Base-by-base conservation (phyloP, 2,797 vertebrate species). In the Sebastes kiyomatsui region DNA sequence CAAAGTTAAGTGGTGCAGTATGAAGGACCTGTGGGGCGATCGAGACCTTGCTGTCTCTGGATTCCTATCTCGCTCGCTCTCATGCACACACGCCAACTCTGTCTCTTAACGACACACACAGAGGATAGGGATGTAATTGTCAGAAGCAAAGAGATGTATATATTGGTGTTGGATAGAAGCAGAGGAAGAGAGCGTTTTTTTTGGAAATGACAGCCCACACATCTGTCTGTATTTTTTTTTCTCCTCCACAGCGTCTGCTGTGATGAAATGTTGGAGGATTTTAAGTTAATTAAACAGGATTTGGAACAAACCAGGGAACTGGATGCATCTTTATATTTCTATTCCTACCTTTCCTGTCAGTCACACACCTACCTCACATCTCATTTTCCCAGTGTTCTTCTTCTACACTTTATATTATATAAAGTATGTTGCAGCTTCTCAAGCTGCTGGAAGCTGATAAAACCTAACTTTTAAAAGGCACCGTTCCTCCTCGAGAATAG, bases 261-360 rank as follows among this genome's bases (percentile, higher is more conserved):
- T 84, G 87, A 91, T 81, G 72, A 75, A 49, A 78, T 20, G 66
- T 78, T 69, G 22, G 74, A 77, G 83, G 85, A 84, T 87, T 90
- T 90, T 84, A 77, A 82, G 81, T 90, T 91, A 86, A 93, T 94
- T 90, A 91, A 92, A 92, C 62, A 58, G 88, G 88, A 94, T 94
- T 93, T 93, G 73, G 72, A 84, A 65, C 72, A 85, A 89, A 81
- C 72, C 78, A 56, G 81, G 82, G 79, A 86, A 83, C 73, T 22
- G 77, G 49, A 76, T 83, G 78, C 75, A 35, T 54, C 74, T 79
- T 80, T 66, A 14, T 69, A 55, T 70, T 23, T 72, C 10, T 25
- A 14, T 46, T 70, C 66, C 79, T 72, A 56, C 77, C 67, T 87
- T 79, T 61, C 27, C 75, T 12, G 27, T 77, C 74, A 35, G 32